Percentiles rank a stretch among this genome's conserved stretches.
phyloP scores from a whole-genome alignment of 2,888 invertebrate species.

The Lottia scabra region DNA sequence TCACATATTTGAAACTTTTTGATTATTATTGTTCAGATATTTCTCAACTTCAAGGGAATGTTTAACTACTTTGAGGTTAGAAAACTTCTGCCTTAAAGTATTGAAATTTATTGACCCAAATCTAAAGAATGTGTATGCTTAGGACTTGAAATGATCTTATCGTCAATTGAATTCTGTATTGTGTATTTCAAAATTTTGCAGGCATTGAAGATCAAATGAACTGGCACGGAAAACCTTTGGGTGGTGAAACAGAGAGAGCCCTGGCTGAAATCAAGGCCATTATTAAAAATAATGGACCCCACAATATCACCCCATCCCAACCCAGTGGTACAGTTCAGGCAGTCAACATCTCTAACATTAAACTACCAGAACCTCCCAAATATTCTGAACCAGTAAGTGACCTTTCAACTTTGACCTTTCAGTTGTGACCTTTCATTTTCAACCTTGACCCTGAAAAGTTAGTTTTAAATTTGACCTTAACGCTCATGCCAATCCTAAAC shows the following conservation, averaged over 20 bases:
- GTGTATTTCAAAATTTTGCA: slow-evolving; percentile 67
- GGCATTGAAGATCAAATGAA: slow-evolving; percentile 92
- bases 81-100: too few species aligned
- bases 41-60: too few species aligned
- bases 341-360: slow-evolving; percentile 80
- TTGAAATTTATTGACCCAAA: too few species aligned
- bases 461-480: too few species aligned
- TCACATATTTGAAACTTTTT: too few species aligned
- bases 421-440: too few species aligned
- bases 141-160: too few species aligned
- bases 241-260: slow-evolving; percentile 81
- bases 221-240: slow-evolving; percentile 98
- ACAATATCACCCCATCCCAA: slow-evolving; percentile 75
- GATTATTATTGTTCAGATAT: too few species aligned
- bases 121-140: too few species aligned
- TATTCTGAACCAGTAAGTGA: slow-evolving; percentile 72
- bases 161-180: background rate
- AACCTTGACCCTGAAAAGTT: too few species aligned
- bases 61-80: too few species aligned
- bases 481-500: too few species aligned
- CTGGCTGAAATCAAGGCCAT: slow-evolving; percentile 71
- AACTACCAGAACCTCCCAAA: slow-evolving; percentile 82
- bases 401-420: background rate
- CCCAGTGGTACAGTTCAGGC: slow-evolving; percentile 79
- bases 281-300: slow-evolving; percentile 78